Conservation (phyloP, 1,140 invertebrate genomes). For the Scaptomyza graminum region DNA sequence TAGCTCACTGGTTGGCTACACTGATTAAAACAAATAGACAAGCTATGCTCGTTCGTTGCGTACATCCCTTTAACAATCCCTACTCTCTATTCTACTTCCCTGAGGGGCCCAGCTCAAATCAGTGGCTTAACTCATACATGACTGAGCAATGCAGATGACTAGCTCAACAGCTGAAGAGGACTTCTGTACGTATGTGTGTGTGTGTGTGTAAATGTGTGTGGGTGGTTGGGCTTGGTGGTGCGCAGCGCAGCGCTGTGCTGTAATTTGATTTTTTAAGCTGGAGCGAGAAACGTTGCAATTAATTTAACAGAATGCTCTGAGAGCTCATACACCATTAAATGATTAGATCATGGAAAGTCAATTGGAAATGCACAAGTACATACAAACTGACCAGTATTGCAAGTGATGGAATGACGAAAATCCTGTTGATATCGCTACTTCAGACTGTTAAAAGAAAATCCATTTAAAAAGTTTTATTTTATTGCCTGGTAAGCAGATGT, state of each 20-base stretch:
- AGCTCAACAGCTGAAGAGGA: conserved; percentile 13
- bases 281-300: conserved; percentile 19
- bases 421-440: background rate
- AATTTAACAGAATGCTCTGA: conserved; percentile 21
- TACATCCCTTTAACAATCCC: background rate
- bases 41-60: background rate
- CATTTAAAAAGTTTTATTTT: no score
- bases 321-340: conserved; percentile 21
- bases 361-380: conserved; percentile 11
- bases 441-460: no score
- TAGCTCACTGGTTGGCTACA: conserved; percentile 66
- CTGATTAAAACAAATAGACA: conserved; percentile 70
- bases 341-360: conserved; percentile 41
- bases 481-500: no score
- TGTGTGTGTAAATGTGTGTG: conserved; percentile 9
- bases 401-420: background rate
- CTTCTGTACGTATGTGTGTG: background rate
- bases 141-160: conserved; percentile 72
- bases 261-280: conserved; percentile 30
- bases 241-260: background rate
- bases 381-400: background rate
- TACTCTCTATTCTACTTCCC: background rate
- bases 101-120: conserved; percentile 57
- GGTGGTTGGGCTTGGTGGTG: background rate
- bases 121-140: conserved; percentile 69